Evolutionary conservation across 1,140 invertebrate species (phyloP), one percentile per base, ranked within the genome.

Genomic region (Manduca sexta): DNA sequence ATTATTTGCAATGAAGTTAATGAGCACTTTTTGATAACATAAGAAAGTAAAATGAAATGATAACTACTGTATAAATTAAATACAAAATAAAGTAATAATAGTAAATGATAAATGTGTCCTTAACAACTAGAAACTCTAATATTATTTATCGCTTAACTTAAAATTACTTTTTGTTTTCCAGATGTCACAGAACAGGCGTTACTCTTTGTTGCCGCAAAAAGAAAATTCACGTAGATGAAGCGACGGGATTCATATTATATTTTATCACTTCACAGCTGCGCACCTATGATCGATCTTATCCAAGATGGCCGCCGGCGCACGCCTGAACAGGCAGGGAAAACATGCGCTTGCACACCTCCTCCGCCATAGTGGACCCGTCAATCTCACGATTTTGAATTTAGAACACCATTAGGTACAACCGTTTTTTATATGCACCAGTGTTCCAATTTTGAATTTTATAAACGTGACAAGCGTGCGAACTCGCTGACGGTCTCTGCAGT

Each of bases 251-350:
- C 41, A 45, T 73, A 72, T n/a, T n/a, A n/a, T 26, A 26, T 26
- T 80, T 77, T 74, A 74, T 74, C 74, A 83, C 76, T 79, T 75
- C 70, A 80, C 82, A 80, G 71, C 75, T 78, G 77, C 72, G 69
- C 78, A 80, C 74, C 79, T 81, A 77, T 83, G 82, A 85, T 85
- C 71, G 79, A 84, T 84, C 63, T 78, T 69, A 76, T 80, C 64
- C 79, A 85, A 85, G 71, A 85, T 85, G 82, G 81, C 81, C 69
- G 78, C 62, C 69, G 61, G 73, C 67, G 65, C 58, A 50, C 65
- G 40, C 51, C 53, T 54, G 45, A 57, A 67, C 66, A 56, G 68
- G 77, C 70, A 64, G 69, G 78, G n/a, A n/a, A 69, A 71, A 69
- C 64, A 65, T 54, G 65, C 66, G 71, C 71, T 57, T 53, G 64